Conservation (phyloP, 2,113 vertebrate genomes). For the Phalacrocorax pelagicus region DNA sequence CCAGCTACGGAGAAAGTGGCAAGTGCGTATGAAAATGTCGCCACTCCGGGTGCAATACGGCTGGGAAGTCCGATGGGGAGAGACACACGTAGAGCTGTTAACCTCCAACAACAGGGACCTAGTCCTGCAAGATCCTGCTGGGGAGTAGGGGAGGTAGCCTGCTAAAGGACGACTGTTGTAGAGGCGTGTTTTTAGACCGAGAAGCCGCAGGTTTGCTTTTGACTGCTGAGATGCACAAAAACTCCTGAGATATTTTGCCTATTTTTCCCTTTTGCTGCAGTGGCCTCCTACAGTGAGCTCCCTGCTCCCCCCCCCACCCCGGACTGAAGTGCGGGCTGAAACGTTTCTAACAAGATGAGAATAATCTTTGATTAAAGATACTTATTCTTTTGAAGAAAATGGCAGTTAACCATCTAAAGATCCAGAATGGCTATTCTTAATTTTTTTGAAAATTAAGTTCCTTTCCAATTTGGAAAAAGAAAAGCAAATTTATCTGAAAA, state of each 20-base stretch:
- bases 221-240: background rate
- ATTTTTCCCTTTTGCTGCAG: background rate
- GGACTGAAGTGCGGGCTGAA: background rate
- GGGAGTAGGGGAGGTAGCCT: background rate
- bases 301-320: background rate
- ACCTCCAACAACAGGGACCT: background rate
- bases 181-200: accelerated
- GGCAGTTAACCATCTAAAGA: background rate
- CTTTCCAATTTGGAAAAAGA: background rate
- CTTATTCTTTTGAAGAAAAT: background rate
- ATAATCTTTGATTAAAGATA: background rate
- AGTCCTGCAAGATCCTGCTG: background rate
- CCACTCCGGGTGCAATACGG: background rate
- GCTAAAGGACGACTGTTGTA: accelerated
- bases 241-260: background rate
- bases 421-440: background rate
- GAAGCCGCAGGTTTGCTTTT: background rate
- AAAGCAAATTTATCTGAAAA: background rate
- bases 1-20: conserved; percentile 85
- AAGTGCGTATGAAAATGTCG: conserved; percentile 79
- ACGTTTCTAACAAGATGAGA: background rate
- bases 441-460: background rate
- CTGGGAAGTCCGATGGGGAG: background rate
- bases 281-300: background rate
- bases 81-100: accelerated